phyloP scores from a whole-genome alignment of 2,113 vertebrate genomes.

The Megatriorchis doriae region DNA sequence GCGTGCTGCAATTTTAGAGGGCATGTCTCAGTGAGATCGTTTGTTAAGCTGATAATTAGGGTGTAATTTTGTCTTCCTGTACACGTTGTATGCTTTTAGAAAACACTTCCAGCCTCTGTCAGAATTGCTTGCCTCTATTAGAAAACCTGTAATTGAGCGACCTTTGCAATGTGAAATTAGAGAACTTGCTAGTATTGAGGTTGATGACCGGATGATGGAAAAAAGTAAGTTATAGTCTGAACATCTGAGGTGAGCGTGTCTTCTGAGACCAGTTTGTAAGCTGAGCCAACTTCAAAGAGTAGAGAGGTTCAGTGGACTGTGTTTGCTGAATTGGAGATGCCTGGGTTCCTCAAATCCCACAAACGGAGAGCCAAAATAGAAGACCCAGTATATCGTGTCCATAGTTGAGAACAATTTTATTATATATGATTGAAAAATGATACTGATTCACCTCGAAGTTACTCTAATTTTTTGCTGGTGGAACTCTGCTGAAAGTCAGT shows the following conservation, averaged over 20 bases:
- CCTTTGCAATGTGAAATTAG: neutral
- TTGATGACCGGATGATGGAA: neutral
- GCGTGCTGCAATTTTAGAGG: neutral
- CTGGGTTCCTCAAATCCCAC: neutral
- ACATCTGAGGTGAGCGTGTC: neutral
- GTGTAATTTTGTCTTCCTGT: neutral
- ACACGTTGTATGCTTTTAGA: neutral
- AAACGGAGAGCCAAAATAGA: neutral
- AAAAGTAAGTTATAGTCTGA: neutral
- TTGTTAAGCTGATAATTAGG: neutral
- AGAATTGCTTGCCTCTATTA: neutral
- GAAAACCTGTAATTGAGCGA: neutral
- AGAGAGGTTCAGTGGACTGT: neutral
- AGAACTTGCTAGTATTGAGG: neutral
- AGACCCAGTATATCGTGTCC: neutral
- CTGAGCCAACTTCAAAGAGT: neutral
- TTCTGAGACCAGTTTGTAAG: neutral
- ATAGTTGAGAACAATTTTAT: neutral
- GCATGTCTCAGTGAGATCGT: neutral
- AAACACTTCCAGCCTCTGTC: neutral
- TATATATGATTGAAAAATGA: neutral
- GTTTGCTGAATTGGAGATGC: neutral
- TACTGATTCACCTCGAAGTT: neutral
- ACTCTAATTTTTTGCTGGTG: neutral
- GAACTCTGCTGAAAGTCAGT: neutral